phyloP scores from a whole-genome alignment of 2,113 vertebrate species.

The Chiloscyllium plagiosum region DNA sequence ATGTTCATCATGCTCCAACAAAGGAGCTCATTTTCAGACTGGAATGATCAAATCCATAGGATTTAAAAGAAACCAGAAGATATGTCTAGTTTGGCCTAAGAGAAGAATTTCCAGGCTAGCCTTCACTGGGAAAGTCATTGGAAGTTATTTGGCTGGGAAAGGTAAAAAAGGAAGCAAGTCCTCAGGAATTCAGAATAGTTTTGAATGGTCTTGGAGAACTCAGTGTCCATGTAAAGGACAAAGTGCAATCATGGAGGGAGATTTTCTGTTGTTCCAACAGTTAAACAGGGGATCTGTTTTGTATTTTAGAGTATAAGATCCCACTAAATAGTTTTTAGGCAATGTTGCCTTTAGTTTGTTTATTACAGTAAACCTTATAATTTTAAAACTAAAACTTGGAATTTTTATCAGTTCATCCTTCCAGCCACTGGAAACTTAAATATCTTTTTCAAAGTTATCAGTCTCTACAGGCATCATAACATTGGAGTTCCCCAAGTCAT shows the following conservation, averaged over 20 bases:
- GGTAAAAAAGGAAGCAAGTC: neutral
- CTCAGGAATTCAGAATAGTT: neutral
- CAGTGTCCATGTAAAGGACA: neutral
- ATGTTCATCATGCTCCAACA: no score
- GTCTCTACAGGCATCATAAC: no score
- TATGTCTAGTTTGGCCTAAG: neutral
- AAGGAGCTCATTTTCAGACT: neutral
- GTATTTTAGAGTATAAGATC: neutral
- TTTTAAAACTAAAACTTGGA: neutral
- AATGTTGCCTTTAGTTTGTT: neutral
- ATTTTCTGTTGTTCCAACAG: neutral
- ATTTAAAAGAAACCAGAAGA: neutral
- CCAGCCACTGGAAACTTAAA: no score
- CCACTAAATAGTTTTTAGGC: neutral
- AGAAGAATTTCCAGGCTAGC: neutral
- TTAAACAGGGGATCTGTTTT: neutral
- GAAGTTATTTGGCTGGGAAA: neutral
- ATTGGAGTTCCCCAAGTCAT: neutral
- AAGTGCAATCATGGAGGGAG: neutral
- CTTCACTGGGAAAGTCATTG: neutral
- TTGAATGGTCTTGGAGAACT: neutral
- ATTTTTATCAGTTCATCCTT: neutral
- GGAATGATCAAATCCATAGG: neutral
- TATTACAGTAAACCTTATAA: neutral
- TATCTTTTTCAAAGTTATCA: no score